Conservation (phyloP, 2,113 vertebrate genomes). For the Nycticorax nycticorax region DNA sequence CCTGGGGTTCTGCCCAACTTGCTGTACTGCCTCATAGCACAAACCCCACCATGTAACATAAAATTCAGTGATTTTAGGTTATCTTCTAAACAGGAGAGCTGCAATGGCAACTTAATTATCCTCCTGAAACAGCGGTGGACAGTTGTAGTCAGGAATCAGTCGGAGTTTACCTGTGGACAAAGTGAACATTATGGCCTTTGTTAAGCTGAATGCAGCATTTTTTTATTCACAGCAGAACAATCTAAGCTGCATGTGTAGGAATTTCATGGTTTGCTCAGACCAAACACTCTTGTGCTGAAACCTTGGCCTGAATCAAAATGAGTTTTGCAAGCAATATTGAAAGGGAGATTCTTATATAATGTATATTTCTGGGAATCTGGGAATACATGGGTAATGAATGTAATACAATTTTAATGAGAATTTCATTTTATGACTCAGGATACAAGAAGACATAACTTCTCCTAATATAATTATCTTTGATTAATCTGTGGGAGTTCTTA, state of each 20-base stretch:
- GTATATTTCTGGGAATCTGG: slow-evolving; percentile 70
- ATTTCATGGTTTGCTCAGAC: background rate
- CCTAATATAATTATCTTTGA: slow-evolving; percentile 70
- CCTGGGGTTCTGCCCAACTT: background rate
- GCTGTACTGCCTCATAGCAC: background rate
- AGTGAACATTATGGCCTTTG: background rate
- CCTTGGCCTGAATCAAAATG: slow-evolving; percentile 36
- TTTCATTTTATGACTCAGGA: slow-evolving; percentile 68
- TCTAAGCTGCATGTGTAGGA: background rate
- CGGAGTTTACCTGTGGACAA: background rate
- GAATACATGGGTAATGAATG: slow-evolving; percentile 64
- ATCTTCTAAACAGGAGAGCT: background rate
- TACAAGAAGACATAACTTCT: slow-evolving; percentile 69
- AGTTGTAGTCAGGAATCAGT: background rate
- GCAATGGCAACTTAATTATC: background rate
- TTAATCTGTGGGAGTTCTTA: slow-evolving; percentile 73
- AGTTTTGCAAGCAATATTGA: slow-evolving; percentile 42
- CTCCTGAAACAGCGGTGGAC: background rate
- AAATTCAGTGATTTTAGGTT: background rate
- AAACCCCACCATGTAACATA: background rate
- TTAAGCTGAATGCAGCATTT: background rate
- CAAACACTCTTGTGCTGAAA: background rate
- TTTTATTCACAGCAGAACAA: background rate
- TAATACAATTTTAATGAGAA: slow-evolving; percentile 73
- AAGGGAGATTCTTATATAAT: slow-evolving; percentile 62